Conservation (phyloP, 2,888 invertebrate genomes). For the Prostheceraeus crozeri region DNA sequence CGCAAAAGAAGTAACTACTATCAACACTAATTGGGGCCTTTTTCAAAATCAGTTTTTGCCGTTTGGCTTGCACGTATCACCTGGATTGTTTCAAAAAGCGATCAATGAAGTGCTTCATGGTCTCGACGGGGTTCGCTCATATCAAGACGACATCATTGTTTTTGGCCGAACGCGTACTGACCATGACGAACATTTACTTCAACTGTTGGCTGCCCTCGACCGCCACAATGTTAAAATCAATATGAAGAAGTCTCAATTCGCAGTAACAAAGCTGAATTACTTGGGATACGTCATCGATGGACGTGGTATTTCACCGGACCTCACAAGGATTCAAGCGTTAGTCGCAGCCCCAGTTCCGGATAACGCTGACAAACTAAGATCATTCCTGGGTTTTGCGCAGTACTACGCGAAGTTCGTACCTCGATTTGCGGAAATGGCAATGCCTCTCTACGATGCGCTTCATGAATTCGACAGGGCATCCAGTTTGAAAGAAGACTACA, state of each 20-base stretch:
- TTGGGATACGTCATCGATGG: not conserved
- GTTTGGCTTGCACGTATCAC: not conserved
- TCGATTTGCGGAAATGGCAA: conserved; percentile 5
- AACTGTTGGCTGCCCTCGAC: conserved; percentile 4
- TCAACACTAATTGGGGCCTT: not conserved
- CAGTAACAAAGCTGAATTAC: not conserved
- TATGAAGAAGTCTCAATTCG: not conserved
- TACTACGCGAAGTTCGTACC: conserved; percentile 20
- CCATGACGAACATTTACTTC: conserved; percentile 11
- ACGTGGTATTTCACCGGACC: conserved; percentile 15
- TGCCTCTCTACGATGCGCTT: conserved; percentile 5
- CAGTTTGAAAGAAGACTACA: conserved; percentile 2
- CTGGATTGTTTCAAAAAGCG: conserved; percentile 4
- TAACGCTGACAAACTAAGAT: not conserved
- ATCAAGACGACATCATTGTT: conserved; percentile 11
- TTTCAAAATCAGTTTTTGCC: not conserved
- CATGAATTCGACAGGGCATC: too few relatives aligned
- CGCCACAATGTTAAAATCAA: conserved; percentile 15
- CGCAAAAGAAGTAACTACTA: not conserved
- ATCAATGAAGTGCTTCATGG: not conserved
- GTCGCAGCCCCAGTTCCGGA: conserved; percentile 11
- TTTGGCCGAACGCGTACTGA: not conserved
- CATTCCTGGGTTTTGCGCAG: not conserved
- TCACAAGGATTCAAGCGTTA: conserved; percentile 4
- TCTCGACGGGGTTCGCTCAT: not conserved